Conservation (phyloP, 1,140 invertebrate genomes). For the Spodoptera litura region DNA sequence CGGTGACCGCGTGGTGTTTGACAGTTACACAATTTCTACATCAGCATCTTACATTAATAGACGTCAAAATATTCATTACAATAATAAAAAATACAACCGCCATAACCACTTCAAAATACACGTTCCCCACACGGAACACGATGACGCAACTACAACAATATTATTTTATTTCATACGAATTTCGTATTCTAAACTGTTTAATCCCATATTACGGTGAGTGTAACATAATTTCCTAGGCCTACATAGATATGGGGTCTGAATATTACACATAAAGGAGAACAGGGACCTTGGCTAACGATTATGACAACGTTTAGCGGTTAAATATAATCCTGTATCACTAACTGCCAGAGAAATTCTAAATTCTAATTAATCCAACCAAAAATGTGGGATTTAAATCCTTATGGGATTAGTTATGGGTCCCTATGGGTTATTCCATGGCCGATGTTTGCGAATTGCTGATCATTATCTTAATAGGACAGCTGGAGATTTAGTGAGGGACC, state of each 20-base stretch:
- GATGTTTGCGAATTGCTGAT: constrained; percentile 74
- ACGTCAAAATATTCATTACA: neutral
- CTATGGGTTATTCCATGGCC: constrained; percentile 34
- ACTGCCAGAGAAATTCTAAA: constrained; percentile 57
- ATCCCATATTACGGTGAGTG: constrained; percentile 22
- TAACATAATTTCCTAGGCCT: constrained; percentile 31
- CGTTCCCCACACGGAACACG: too few species aligned
- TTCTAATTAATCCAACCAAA: constrained; percentile 69
- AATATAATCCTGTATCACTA: constrained; percentile 46
- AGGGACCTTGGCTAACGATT: constrained; percentile 22
- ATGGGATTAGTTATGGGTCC: constrained; percentile 63
- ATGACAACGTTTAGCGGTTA: constrained; percentile 46
- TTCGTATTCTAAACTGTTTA: constrained; percentile 27
- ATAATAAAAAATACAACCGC: too few species aligned
- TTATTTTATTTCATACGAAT: constrained; percentile 10
- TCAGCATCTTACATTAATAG: neutral
- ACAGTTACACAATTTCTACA: too few species aligned
- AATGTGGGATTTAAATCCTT: constrained; percentile 61
- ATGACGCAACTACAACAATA: neutral
- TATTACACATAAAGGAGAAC: constrained; percentile 36
- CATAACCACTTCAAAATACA: too few species aligned
- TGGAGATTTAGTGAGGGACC: constrained; percentile 61
- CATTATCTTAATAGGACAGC: constrained; percentile 75
- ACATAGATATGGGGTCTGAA: constrained; percentile 32
- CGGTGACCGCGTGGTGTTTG: too few species aligned